Conservation (phyloP, 2,113 vertebrate genomes). For the rabbit (Oryctolagus cuniculus) region DNA sequence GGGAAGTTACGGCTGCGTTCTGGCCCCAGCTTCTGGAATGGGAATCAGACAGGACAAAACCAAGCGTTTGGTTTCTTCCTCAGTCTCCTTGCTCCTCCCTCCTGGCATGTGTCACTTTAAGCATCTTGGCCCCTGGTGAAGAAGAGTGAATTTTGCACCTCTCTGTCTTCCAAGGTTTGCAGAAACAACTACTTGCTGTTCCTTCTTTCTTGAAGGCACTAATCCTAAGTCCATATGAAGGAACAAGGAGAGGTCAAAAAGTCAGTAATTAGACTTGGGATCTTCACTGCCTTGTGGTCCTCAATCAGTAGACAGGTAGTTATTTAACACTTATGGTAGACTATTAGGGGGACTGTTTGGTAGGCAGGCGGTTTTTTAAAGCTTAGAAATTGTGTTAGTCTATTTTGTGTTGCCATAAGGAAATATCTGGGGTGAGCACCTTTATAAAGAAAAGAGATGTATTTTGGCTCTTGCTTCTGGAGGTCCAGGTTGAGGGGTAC, state of each 20-base stretch:
- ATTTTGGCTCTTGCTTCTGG: too few relatives aligned
- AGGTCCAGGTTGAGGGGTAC: too few relatives aligned
- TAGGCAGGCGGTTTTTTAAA: neutral
- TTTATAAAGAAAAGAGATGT: too few relatives aligned
- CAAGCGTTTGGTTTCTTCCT: neutral
- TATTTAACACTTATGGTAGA: slow-evolving; percentile 32
- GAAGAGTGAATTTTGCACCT: neutral
- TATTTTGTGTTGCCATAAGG: too few relatives aligned
- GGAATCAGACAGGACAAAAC: neutral
- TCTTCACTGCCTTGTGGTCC: neutral
- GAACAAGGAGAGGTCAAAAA: neutral
- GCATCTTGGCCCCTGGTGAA: neutral
- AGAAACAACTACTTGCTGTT: neutral
- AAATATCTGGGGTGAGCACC: too few relatives aligned
- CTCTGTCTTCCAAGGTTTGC: neutral
- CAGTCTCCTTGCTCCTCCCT: neutral
- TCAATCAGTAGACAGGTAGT: neutral
- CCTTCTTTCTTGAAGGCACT: neutral
- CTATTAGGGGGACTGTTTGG: neutral
- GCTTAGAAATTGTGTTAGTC: neutral
- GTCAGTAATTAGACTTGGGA: neutral
- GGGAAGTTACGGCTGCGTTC: neutral
- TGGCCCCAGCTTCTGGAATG: slow-evolving; percentile 1
- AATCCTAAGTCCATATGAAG: neutral
- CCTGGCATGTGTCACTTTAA: neutral